A percentile compares a stretch with the other conserved stretches of the same genome.
Evolutionary conservation across 2,113 vertebrate genomes (phyloP).

Genomic region (Eolophus roseicapilla): DNA sequence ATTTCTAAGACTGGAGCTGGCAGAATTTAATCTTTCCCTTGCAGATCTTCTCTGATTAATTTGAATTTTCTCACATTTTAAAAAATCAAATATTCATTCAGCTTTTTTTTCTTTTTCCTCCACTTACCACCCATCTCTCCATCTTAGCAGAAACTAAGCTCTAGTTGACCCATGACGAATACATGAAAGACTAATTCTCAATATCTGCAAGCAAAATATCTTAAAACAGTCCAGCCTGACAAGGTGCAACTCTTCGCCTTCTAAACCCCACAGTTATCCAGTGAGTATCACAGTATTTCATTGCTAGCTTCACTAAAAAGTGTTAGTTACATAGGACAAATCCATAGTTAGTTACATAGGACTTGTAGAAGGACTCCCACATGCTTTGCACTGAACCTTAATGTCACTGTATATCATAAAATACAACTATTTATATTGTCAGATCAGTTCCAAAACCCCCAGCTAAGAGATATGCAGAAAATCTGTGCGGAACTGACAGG

Average conservation of each 20-base stretch:
- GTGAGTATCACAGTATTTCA: not conserved
- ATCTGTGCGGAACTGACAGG: not conserved
- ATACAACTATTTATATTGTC: not conserved
- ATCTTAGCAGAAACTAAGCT: not conserved
- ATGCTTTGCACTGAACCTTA: not conserved
- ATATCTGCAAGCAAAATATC: not conserved
- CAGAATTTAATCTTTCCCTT: not conserved
- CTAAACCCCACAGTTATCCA: not conserved
- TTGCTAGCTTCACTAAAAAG: not conserved
- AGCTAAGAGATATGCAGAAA: not conserved
- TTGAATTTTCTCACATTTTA: not conserved
- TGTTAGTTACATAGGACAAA: not conserved
- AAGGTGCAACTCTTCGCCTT: not conserved
- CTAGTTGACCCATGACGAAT: not conserved
- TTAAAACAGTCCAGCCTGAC: not conserved
- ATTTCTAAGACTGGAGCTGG: not conserved
- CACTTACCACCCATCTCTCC: not conserved
- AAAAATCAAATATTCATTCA: not conserved
- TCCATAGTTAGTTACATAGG: not conserved
- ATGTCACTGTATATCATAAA: not conserved
- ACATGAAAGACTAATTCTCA: not conserved
- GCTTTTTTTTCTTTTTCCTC: not conserved
- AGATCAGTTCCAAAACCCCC: not conserved
- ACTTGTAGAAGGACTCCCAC: not conserved
- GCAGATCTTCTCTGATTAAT: not conserved